Evolutionary conservation across 2,888 invertebrate genomes (phyloP), one percentile per base, ranked within the genome.

Genomic region (Cantharis rustica): DNA sequence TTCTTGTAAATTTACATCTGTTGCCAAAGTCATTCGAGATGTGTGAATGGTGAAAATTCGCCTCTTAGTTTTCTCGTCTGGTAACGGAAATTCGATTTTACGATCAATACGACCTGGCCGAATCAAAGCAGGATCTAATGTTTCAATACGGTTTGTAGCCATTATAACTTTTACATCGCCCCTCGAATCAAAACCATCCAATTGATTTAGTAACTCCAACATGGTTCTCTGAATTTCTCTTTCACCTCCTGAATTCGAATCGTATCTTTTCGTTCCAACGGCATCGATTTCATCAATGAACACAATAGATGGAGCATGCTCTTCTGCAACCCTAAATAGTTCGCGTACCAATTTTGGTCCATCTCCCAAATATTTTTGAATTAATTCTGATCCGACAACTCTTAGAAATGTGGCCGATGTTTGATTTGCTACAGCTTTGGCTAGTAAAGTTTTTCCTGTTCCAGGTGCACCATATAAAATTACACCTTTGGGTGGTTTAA

Each of bases 271-370:
- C 7, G 98, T 99, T 75, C 99, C 99, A 13, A 99, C 97, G 26
- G 99, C 99, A 91, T 99, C 99, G 84, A 99, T 99, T 92, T 99
- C 99, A 91, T 99, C 99, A 84, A 99, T 99, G 86, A 99, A 99
- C 11, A 99, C 98, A 88, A 99, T 99, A 1, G 99, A 98, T 0
- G 99, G 99, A 0, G 99, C 98, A 90, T 99, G 98, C 86, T 99
- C 99, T 87, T 99, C 99, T 0, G 99, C 99, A n/a, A 99, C 99
- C 83, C 99, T 91, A 89, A 99, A 99, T 77, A 99, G 89, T 87
- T 99, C 99, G 74, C 99, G 91, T 1, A 99, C 99, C 78, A 99
- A 90, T 89, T 99, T 99, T 0, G 99, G 99, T 0, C 99, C 99
- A 90, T 99, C 99, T 79, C 99, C 99, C 90, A 98, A 91, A 89